phyloP scores from a whole-genome alignment of 2,797 vertebrate species.

The Cryptoblepharus egeriae region DNA sequence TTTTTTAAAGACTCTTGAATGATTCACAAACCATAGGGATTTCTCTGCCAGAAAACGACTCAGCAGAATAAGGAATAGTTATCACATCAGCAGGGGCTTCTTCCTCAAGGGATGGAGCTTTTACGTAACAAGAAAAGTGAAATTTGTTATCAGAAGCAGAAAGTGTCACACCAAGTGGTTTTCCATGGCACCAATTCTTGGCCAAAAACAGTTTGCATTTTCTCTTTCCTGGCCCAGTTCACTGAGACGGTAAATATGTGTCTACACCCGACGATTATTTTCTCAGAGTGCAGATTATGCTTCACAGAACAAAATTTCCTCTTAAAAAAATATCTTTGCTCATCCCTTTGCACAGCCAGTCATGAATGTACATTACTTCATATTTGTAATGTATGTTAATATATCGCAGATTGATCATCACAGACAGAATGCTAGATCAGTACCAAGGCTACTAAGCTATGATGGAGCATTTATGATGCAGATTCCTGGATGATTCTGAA shows the following conservation, averaged over 20 bases:
- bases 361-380: no score
- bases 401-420: no score
- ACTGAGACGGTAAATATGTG: neutral
- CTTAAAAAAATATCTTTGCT: no score
- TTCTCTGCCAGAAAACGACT: neutral
- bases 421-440: no score
- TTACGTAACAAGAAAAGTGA: slow-evolving; percentile 4
- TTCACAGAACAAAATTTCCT: no score
- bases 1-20: neutral
- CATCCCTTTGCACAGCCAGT: no score
- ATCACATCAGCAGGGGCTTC: neutral
- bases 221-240: neutral
- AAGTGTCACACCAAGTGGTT: neutral
- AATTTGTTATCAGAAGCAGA: slow-evolving; percentile 2
- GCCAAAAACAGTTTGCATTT: neutral
- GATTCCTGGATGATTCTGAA: no score
- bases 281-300: neutral
- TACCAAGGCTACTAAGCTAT: no score
- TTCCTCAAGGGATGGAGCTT: slow-evolving; percentile 2
- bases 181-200: neutral
- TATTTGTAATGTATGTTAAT: no score
- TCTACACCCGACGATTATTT: no score
- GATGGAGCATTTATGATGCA: no score
- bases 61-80: neutral
- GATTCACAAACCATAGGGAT: neutral